Base-by-base conservation (phyloP, 2,797 vertebrate genomes). In the Gorsachius magnificus region DNA sequence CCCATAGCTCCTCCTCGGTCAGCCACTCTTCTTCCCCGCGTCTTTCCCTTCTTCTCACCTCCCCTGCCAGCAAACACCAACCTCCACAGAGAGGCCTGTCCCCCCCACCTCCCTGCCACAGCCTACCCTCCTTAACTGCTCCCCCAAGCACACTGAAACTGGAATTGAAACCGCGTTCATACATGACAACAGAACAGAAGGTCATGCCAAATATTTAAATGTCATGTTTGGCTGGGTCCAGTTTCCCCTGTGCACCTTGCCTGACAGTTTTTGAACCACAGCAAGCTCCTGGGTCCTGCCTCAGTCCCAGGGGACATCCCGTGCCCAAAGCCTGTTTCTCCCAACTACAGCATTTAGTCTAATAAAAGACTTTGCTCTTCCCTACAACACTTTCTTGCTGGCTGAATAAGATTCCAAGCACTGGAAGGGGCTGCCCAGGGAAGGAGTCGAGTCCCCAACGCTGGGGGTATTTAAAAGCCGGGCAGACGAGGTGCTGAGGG, bases 191-290 rank as follows among this genome's bases (percentile, higher is more conserved):
- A 41, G 5, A 69, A 38, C 26, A 41, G 51, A 17, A 48, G 31
- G 50, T 38, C 29, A 10, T 4, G 14, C 11, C 33, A 22, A 7
- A 6, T 4, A 28, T 66, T 41, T 46, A 26, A 28, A 21, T 31
- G 33, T 5, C 25, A 1, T 3, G 14, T 0, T 16, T 17, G 9
- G 43, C 20, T 14, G 35, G 16, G 1, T 16, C 5, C 45, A 14
- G 29, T 51, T 38, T 33, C 38, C 64, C 43, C 63, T 25, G 0
- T 1, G 50, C 54, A 29, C 41, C 6, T 17, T 21, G 5, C 4
- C 10, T 10, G 50, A 9, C 16, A 11, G 54, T 18, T 43, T 38
- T 2, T 48, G 29, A 48, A 68, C 26, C 41, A 19, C 87, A 77
- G n/a, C 6, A 28, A 83, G 60, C 9, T 65, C n/a, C 70, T 7